Conservation (phyloP, 1,140 invertebrate genomes). For the Papilio polyxenes region DNA sequence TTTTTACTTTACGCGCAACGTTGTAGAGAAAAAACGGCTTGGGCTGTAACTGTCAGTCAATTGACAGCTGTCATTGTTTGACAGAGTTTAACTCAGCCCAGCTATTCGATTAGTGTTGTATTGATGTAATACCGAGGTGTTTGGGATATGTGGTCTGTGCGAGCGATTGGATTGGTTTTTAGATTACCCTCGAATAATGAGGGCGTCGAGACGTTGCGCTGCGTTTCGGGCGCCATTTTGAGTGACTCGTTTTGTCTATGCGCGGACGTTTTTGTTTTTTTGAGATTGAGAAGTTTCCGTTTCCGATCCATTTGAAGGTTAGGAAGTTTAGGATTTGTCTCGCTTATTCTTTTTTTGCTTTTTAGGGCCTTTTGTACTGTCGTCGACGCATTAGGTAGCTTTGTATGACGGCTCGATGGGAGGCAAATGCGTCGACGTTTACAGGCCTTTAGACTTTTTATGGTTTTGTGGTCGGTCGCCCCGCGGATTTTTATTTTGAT, state of each 20-base stretch:
- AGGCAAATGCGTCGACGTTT: slow-evolving; percentile 19
- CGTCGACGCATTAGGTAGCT: slow-evolving; percentile 22
- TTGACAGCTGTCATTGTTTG: background rate
- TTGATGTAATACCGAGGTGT: slow-evolving; percentile 60
- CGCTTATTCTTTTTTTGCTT: slow-evolving; percentile 44
- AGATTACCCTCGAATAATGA: slow-evolving; percentile 46
- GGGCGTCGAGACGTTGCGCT: slow-evolving; percentile 35
- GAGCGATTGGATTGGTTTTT: slow-evolving; percentile 53
- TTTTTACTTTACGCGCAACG: slow-evolving; percentile 74
- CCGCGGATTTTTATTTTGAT: slow-evolving; percentile 47
- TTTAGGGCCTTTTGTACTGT: slow-evolving; percentile 44
- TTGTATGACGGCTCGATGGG: slow-evolving; percentile 27
- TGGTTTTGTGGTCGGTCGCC: slow-evolving; percentile 38
- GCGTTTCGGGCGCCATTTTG: slow-evolving; percentile 28
- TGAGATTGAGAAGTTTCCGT: slow-evolving; percentile 42
- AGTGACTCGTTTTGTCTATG: slow-evolving; percentile 41
- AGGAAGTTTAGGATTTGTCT: slow-evolving; percentile 53
- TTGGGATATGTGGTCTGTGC: slow-evolving; percentile 74
- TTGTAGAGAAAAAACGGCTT: background rate
- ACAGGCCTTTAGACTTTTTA: slow-evolving; percentile 40
- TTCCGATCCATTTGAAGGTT: slow-evolving; percentile 46
- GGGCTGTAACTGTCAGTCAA: slow-evolving; percentile 13
- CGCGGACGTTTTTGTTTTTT: slow-evolving; percentile 38
- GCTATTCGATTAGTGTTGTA: background rate
- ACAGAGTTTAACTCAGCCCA: background rate